Percentiles rank a stretch among this genome's conserved stretches.
Conservation (phyloP, 2,113 vertebrate genomes). For the Eolophus roseicapilla region DNA sequence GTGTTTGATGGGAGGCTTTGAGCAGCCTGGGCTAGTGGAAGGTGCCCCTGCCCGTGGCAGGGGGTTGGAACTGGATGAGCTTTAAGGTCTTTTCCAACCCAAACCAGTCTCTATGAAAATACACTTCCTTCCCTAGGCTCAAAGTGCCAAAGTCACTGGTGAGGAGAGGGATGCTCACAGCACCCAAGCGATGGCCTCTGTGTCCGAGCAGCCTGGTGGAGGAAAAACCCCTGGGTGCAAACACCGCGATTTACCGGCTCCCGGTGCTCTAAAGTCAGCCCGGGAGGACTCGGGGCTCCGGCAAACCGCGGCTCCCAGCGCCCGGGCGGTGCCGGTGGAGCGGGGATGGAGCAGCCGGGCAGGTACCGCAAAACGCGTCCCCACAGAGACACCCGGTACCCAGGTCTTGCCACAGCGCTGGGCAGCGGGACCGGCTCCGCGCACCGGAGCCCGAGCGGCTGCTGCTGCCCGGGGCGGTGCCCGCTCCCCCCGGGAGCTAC, state of each 20-base stretch:
- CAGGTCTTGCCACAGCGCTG: not conserved
- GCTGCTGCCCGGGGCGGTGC: not conserved
- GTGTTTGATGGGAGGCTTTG: not conserved
- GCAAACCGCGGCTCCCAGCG: not conserved
- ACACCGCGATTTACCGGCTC: not conserved
- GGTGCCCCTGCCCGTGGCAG: not conserved
- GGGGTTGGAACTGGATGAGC: not conserved
- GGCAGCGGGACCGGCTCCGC: too few relatives aligned
- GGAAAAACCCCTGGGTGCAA: not conserved
- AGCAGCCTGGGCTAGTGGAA: not conserved
- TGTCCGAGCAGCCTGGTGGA: accelerated
- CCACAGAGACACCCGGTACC: not conserved
- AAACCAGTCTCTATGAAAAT: not conserved
- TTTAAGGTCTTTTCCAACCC: not conserved
- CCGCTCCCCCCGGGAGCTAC: not conserved
- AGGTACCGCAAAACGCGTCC: not conserved
- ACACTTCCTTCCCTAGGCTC: not conserved
- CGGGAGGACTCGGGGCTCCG: not conserved
- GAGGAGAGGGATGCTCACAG: not conserved
- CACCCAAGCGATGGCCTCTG: accelerated
- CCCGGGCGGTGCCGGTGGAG: not conserved
- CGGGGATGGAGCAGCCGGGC: not conserved
- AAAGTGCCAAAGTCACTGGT: accelerated
- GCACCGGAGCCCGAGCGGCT: not conserved
- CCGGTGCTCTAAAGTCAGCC: not conserved